These are phyloP conservation scores for Nesidiocoris tenuis DNA, from an alignment of 2,888 invertebrate species.

Conservation along the genomic window DNA sequence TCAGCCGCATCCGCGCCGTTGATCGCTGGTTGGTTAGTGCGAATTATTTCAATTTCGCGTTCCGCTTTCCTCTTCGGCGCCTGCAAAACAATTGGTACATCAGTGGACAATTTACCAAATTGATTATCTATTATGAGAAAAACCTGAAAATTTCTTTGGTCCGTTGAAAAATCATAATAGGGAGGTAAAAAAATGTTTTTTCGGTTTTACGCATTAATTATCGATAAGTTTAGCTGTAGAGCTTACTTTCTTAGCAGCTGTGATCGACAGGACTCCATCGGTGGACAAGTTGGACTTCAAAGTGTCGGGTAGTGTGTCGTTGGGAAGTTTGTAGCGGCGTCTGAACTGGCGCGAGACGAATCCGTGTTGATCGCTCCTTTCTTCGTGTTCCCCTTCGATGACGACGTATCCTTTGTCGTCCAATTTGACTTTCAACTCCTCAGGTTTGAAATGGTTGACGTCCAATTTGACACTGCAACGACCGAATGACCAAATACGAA, in stretches of 20 bases:
- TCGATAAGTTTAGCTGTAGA: no score
- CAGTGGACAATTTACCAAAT: no score
- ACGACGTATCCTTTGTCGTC: slow-evolving; percentile 54
- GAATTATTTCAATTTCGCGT: slow-evolving; percentile 23
- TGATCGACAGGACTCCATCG: slow-evolving; percentile 54
- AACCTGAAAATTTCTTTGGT: no score
- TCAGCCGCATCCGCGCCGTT: slow-evolving; percentile 1
- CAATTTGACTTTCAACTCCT: slow-evolving; percentile 56
- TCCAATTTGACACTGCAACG: slow-evolving; percentile 54
- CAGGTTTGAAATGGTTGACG: slow-evolving; percentile 56
- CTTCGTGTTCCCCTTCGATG: slow-evolving; percentile 56
- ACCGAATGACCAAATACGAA: slow-evolving; percentile 40
- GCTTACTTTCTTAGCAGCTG: slow-evolving; percentile 45
- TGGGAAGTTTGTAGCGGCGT: slow-evolving; percentile 55
- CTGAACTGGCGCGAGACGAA: slow-evolving; percentile 50
- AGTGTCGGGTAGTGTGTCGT: slow-evolving; percentile 54
- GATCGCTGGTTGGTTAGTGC: slow-evolving; percentile 13
- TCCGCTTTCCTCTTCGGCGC: slow-evolving; percentile 3
- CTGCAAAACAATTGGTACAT: no score
- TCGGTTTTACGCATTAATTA: no score
- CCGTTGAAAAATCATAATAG: no score
- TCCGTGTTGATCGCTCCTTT: slow-evolving; percentile 56
- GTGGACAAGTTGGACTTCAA: slow-evolving; percentile 54
- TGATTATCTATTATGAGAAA: no score
- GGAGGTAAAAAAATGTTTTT: no score